Conservation (phyloP, 2,888 invertebrate genomes). For the Adelphocoris suturalis region DNA sequence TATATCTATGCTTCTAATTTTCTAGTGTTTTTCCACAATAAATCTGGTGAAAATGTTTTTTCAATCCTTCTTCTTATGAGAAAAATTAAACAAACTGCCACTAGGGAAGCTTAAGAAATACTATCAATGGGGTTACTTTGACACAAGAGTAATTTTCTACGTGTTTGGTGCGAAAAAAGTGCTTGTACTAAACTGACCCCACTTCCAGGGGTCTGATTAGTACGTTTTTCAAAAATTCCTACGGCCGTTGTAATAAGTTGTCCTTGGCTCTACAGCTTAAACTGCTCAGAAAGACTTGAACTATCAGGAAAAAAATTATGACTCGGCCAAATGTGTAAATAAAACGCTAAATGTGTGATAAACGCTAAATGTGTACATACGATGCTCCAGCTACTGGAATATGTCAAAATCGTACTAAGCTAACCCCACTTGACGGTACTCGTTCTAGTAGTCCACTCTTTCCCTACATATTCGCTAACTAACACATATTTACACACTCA, state of each 20-base stretch:
- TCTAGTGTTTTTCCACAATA: no score
- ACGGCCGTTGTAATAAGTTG: background rate
- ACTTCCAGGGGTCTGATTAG: background rate
- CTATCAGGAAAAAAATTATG: background rate
- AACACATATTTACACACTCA: no score
- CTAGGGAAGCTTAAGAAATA: no score
- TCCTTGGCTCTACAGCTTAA: background rate
- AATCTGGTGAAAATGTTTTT: no score
- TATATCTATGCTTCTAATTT: no score
- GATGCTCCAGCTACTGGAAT: background rate
- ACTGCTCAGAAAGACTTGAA: background rate
- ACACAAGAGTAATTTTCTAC: no score
- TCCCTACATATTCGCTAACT: no score
- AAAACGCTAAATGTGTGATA: no score
- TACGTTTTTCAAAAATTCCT: background rate
- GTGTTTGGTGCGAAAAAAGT: background rate
- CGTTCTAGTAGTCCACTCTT: no score
- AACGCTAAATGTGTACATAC: background rate
- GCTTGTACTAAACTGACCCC: background rate
- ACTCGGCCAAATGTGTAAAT: background rate
- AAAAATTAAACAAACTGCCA: no score
- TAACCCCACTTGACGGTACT: background rate
- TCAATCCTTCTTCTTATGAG: no score
- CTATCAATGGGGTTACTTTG: no score
- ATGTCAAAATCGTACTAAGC: background rate